Evolutionary conservation across 1,140 invertebrate genomes (phyloP).

Genomic region (Rhagoletis zephyria): DNA sequence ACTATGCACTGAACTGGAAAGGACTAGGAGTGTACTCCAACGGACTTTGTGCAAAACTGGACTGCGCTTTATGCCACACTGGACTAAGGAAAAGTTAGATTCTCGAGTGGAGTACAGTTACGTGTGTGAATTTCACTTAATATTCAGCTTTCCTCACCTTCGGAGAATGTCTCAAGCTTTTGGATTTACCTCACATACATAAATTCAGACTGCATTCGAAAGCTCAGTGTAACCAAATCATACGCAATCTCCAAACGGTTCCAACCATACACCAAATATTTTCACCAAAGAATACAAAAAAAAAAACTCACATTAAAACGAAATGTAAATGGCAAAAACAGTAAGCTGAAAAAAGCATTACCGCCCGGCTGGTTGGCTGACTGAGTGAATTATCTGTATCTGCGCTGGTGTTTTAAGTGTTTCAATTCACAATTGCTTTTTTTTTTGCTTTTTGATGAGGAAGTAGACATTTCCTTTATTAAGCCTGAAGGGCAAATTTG

Average conservation of each 20-base stretch:
- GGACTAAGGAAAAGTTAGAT: too few species aligned
- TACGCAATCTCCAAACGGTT: neutral
- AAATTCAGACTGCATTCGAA: too few species aligned
- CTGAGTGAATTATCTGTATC: constrained; percentile 47
- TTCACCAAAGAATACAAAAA: neutral
- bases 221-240: neutral
- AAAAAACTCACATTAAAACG: neutral
- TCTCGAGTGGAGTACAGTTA: too few species aligned
- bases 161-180: too few species aligned
- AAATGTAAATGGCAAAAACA: constrained; percentile 19
- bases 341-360: constrained; percentile 6
- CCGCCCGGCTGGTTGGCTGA: neutral
- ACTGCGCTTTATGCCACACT: too few species aligned
- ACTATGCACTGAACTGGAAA: too few species aligned
- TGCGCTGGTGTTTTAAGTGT: constrained; percentile 38
- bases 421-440: constrained; percentile 21
- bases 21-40: too few species aligned
- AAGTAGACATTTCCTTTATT: constrained; percentile 40
- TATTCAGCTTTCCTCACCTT: too few species aligned
- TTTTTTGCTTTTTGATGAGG: constrained; percentile 48
- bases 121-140: too few species aligned
- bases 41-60: too few species aligned
- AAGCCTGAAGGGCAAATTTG: constrained; percentile 43
- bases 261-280: constrained; percentile 3
- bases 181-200: too few species aligned